Evolutionary conservation across 2,888 invertebrate genomes (phyloP), one percentile per base, ranked within the genome.

Genomic region (Spisula solida): DNA sequence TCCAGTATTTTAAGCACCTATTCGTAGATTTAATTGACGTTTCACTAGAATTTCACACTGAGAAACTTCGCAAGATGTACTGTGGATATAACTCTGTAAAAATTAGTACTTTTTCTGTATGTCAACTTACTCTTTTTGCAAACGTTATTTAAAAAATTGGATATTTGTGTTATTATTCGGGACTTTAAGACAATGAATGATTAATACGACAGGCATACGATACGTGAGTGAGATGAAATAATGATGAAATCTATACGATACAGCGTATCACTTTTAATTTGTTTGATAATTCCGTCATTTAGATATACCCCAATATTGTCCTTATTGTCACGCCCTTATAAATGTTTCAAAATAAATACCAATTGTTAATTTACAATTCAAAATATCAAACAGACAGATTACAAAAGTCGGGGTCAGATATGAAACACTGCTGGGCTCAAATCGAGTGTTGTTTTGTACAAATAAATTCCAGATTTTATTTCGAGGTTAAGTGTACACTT

Each of bases 401-500:
- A 82, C 25, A 82, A 47, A 41, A 41, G 12, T 66, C 47, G 31
- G 82, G 41, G 60, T 66, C 56, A 66, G 48, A 81, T 41, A 81
- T 29, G 81, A 41, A 41, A 81, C 87, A 56, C 25, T 75, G 79
- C 60, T 75, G 70, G 80, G 79, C 66, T 80, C 66, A 81, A 78
- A 51, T 87, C 81, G 78, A 88, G 88, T 81, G 90, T 81, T 88
- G 75, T 82, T 90, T 88, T 90, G 83, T 82, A 55, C 82, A 90
- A 90, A 90, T 90, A 90, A 90, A 90, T 88, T 86, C 85, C 81
- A 75, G 34, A 82, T 82, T 90, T 90, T 90, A 90, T 90, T 82
- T 41, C 81, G 86, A 60, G 51, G 80, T 75, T 66, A 60, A 81
- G 78, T 82, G 79, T 25, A 47, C 83, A 56, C 82, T 86, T 86